A percentile compares a stretch with the other conserved stretches of the same genome.
These are phyloP conservation scores for Ivindomyrus marchei DNA, from an alignment of 2,113 vertebrate genomes.

Conservation along the genomic window DNA sequence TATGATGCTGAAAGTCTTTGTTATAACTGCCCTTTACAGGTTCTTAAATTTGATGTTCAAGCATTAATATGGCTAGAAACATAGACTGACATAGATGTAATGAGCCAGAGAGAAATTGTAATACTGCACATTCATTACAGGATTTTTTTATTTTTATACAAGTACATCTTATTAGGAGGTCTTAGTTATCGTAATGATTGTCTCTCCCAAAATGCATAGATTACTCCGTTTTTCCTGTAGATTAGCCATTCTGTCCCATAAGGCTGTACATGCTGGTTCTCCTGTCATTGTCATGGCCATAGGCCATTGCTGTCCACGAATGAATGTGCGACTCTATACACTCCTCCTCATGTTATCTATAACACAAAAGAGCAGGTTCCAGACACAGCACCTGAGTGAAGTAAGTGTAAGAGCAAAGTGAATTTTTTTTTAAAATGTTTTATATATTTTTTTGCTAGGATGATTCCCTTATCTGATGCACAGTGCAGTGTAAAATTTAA, in stretches of 20 bases:
- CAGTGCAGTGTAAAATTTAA: background rate
- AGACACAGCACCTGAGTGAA: background rate
- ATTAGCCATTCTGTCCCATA: background rate
- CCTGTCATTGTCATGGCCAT: background rate
- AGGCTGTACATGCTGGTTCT: background rate
- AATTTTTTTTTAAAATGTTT: background rate
- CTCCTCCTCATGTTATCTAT: background rate
- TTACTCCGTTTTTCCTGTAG: background rate
- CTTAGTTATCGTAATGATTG: background rate
- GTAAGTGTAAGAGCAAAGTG: background rate
- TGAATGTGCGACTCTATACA: background rate
- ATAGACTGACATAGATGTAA: background rate
- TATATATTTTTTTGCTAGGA: background rate
- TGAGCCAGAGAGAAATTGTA: background rate
- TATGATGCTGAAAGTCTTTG: background rate
- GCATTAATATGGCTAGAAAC: background rate
- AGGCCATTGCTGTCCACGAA: background rate
- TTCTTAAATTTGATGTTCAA: constrained; percentile 1
- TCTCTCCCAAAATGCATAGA: background rate
- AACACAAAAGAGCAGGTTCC: background rate
- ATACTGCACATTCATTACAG: constrained; percentile 1
- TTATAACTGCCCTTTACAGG: background rate
- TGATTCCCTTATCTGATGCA: background rate
- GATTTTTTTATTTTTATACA: background rate
- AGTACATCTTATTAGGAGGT: background rate